A percentile compares a stretch with the other conserved stretches of the same genome.
phyloP scores from a whole-genome alignment of 2,888 invertebrate species.

The Ctenicera cuprea region DNA sequence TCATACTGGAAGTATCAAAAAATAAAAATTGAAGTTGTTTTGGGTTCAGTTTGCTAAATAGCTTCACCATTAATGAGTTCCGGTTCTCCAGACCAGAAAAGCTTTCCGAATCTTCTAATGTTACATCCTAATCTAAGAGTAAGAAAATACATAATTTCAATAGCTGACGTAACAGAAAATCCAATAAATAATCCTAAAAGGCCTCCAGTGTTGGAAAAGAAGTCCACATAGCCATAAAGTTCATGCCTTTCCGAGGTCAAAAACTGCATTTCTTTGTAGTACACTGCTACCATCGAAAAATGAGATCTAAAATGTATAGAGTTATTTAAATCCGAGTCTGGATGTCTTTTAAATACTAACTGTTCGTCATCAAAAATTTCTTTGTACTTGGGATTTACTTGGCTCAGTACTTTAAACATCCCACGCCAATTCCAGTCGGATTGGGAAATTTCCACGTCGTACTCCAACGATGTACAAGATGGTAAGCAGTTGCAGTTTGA shows the following conservation, averaged over 20 bases:
- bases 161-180: constrained; percentile 33
- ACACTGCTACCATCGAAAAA: constrained; percentile 78
- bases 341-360: background rate
- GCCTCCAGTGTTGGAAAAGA: constrained; percentile 82
- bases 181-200: constrained; percentile 72
- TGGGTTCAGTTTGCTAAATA: too few species aligned
- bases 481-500: constrained; percentile 30
- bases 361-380: background rate
- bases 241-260: constrained; percentile 81
- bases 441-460: constrained; percentile 37
- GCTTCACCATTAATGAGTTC: background rate
- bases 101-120: constrained; percentile 33
- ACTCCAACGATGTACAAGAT: constrained; percentile 26
- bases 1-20: too few species aligned
- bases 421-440: constrained; percentile 31
- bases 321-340: background rate
- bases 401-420: background rate
- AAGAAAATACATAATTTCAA: constrained; percentile 38
- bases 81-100: constrained; percentile 35
- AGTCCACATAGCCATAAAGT: constrained; percentile 81
- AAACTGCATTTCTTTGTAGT: constrained; percentile 82
- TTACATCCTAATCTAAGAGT: constrained; percentile 40
- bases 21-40: too few species aligned
- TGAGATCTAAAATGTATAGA: constrained; percentile 56
- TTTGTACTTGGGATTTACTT: background rate